Evolutionary conservation across 2,888 invertebrate species (phyloP), one percentile per base, ranked within the genome.

Genomic region (Hypsopygia costalis): DNA sequence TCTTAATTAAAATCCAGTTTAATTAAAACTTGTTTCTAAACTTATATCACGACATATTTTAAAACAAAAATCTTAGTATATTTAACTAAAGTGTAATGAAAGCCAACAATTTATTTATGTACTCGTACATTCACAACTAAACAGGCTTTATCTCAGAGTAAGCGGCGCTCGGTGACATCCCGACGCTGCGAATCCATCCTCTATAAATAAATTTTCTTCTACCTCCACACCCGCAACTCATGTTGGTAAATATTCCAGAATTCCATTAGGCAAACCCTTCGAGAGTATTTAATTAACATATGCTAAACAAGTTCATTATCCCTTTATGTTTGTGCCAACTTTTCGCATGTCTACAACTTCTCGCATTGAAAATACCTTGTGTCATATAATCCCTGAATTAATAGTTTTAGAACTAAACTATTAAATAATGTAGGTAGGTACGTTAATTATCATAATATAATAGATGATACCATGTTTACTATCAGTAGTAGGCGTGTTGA

Each of bases 261-360:
- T 76, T 70, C 72, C 75, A 81, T 79, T 76, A 79, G 41, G 58
- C 52, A 49, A 70, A 62, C 67, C 78, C 77, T 66, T 55, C 44
- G 69, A 59, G 74, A 72, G 72, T 71, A 67, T 77, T 79, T 79
- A 78, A 81, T 82, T 80, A 81, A 69, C 79, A 75, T 75, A 69
- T 58, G 61, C 69, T 71, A 74, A 73, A 78, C 72, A 75, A 69
- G 62, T 74, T 72, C 62, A 72, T 73, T 74, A 77, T 74, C 67
- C 75, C 72, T 68, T 63, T 61, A 59, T 62, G 53, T 50, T 50
- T 52, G 49, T 42, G 36, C 33, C 52, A 64, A 67, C 55, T 70
- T 64, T 52, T 54, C 44, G 41, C 55, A 52, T 55, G 59, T 59
- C 56, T 51, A 48, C 43, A 57, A 62, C 54, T 58, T 58, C 34